phyloP scores from a whole-genome alignment of 2,888 invertebrate species.

The Eretmocerus hayati region DNA sequence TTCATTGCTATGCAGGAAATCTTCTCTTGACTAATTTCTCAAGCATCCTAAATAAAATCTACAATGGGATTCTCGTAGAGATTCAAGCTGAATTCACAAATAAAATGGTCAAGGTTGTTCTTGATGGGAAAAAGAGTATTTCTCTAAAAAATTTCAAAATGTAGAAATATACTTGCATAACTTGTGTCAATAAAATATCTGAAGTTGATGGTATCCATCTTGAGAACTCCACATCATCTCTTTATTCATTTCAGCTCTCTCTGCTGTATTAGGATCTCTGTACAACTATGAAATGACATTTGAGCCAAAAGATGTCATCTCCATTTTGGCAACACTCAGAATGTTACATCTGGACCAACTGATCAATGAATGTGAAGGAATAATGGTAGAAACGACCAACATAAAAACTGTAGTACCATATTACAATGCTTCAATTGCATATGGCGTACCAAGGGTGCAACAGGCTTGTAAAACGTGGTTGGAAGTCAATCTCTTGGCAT shows the following conservation, averaged over 20 bases:
- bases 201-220: neutral
- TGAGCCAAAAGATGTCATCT: slow-evolving; percentile 60
- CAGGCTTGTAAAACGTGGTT: slow-evolving; percentile 63
- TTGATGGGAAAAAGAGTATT: too few relatives aligned
- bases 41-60: too few relatives aligned
- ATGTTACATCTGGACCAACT: slow-evolving; percentile 67
- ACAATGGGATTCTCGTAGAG: too few relatives aligned
- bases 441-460: slow-evolving; percentile 59
- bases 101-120: too few relatives aligned
- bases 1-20: too few relatives aligned
- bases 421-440: slow-evolving; percentile 61
- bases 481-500: slow-evolving; percentile 60
- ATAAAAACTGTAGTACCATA: slow-evolving; percentile 62
- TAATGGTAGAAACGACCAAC: slow-evolving; percentile 71
- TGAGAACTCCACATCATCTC: too few relatives aligned
- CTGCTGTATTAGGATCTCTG: slow-evolving; percentile 66
- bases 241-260: slow-evolving; percentile 55
- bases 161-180: slow-evolving; percentile 1
- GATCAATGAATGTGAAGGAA: slow-evolving; percentile 65
- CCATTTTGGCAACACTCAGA: slow-evolving; percentile 66
- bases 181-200: slow-evolving; percentile 12
- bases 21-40: too few relatives aligned
- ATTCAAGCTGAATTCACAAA: too few relatives aligned
- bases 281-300: slow-evolving; percentile 68
- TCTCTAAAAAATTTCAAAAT: neutral